Percentiles rank a stretch among this genome's conserved stretches.
These are phyloP conservation scores for Chrysochloris asiatica DNA, from an alignment of 2,113 vertebrate species.

Conservation along the genomic window DNA sequence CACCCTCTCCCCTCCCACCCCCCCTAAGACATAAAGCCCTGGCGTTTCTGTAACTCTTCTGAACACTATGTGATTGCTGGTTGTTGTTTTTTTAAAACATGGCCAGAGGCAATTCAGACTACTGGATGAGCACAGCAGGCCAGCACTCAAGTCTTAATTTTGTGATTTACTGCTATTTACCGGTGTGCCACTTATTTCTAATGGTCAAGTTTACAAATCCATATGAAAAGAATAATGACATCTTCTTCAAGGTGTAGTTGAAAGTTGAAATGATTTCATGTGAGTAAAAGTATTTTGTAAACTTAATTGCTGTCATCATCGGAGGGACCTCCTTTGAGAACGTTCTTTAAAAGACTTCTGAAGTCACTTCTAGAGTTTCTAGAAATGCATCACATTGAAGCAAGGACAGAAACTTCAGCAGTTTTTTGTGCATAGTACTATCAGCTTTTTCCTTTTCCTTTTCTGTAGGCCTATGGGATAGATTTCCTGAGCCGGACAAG, in stretches of 20 bases:
- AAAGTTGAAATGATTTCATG: not conserved
- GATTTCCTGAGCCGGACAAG: constrained; percentile 62
- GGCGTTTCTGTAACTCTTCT: not conserved
- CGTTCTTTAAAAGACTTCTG: not conserved
- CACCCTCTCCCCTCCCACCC: not conserved
- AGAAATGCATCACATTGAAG: not conserved
- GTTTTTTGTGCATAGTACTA: not conserved
- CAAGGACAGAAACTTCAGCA: constrained; percentile 57
- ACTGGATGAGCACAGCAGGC: not conserved
- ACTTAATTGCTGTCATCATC: not conserved
- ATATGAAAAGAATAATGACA: not conserved
- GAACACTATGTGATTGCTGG: not conserved
- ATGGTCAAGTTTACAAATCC: not conserved
- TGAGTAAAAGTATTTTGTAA: not conserved
- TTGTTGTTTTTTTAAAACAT: not conserved
- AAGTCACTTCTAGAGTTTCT: constrained; percentile 36
- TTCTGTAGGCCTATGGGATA: not conserved
- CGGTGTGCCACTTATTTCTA: not conserved
- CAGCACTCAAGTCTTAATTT: too few relatives aligned
- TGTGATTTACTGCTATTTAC: not conserved
- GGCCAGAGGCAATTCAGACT: not conserved
- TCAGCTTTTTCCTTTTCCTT: constrained; percentile 2
- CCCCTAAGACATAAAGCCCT: not conserved
- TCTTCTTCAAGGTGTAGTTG: not conserved
- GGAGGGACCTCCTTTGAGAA: not conserved